Percentiles rank a stretch among this genome's conserved stretches.
Evolutionary conservation across 2,888 invertebrate species (phyloP).

Genomic region (Acronicta alni): DNA sequence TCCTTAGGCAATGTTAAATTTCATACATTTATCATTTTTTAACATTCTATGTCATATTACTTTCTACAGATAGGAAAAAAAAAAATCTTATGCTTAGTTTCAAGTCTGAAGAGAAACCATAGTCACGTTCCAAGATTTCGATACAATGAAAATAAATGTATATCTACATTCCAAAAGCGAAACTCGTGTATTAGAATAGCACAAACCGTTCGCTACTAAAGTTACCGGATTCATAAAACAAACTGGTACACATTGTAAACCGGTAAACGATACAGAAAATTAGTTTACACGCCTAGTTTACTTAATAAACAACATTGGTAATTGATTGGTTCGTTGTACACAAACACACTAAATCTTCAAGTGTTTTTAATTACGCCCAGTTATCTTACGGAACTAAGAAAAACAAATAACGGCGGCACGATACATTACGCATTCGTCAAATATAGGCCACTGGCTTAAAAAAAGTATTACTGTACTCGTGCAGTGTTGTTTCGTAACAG

Average conservation of each 20-base stretch:
- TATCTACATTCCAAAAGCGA: slow-evolving; percentile 4
- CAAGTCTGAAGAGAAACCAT: background rate
- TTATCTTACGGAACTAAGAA: slow-evolving; percentile 47
- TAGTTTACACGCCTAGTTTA: slow-evolving; percentile 33
- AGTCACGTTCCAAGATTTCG: background rate
- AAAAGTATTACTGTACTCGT: slow-evolving; percentile 55
- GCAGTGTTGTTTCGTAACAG: slow-evolving; percentile 58
- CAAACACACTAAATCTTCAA: slow-evolving; percentile 49
- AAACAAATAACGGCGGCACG: slow-evolving; percentile 51
- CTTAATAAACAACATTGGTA: slow-evolving; percentile 40
- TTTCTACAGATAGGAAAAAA: slow-evolving; percentile 19
- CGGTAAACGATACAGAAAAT: slow-evolving; percentile 37
- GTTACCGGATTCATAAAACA: slow-evolving; percentile 1
- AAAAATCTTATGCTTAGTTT: background rate
- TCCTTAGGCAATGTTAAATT: no score
- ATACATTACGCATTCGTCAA: slow-evolving; percentile 52
- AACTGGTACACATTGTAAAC: slow-evolving; percentile 27
- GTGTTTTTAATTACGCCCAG: slow-evolving; percentile 48
- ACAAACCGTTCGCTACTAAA: slow-evolving; percentile 4
- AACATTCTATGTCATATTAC: no score
- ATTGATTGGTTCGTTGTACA: slow-evolving; percentile 47
- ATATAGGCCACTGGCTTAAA: slow-evolving; percentile 67
- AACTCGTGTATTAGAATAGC: slow-evolving; percentile 12
- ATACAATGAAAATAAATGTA: slow-evolving; percentile 4
- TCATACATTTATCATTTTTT: no score